phyloP scores from a whole-genome alignment of 2,797 vertebrate genomes.

The Luscinia megarhynchos region DNA sequence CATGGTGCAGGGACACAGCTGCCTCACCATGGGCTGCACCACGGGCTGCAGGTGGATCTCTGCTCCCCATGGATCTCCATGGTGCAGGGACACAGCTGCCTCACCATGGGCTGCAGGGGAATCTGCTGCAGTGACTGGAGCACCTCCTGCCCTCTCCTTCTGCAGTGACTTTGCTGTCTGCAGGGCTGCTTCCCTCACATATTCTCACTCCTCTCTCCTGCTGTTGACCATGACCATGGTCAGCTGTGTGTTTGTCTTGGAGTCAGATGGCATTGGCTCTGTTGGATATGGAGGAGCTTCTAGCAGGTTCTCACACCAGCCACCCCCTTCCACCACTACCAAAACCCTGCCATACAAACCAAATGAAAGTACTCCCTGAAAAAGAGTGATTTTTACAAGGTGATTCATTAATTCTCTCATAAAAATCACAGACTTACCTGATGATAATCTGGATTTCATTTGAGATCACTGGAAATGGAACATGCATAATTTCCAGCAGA shows the following conservation, averaged over 20 bases:
- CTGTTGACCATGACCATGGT: neutral
- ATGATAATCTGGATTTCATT: neutral
- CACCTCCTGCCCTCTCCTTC: neutral
- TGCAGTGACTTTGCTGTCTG: neutral
- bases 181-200: neutral
- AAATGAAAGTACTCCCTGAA: neutral
- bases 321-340: neutral
- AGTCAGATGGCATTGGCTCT: neutral
- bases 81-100: no score
- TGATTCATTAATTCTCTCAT: neutral
- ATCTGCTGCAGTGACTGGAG: neutral
- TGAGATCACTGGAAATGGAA: neutral
- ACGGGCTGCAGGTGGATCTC: neutral
- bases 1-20: neutral
- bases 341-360: neutral
- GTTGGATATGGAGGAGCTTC: neutral
- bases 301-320: neutral
- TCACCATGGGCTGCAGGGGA: accelerated
- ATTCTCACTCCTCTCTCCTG: neutral
- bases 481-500: neutral
- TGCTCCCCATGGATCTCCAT: neutral
- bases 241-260: accelerated
- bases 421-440: neutral
- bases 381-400: neutral
- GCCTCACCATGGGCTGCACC: neutral